phyloP scores from a whole-genome alignment of 2,113 vertebrate species.

The Melierax canorus region DNA sequence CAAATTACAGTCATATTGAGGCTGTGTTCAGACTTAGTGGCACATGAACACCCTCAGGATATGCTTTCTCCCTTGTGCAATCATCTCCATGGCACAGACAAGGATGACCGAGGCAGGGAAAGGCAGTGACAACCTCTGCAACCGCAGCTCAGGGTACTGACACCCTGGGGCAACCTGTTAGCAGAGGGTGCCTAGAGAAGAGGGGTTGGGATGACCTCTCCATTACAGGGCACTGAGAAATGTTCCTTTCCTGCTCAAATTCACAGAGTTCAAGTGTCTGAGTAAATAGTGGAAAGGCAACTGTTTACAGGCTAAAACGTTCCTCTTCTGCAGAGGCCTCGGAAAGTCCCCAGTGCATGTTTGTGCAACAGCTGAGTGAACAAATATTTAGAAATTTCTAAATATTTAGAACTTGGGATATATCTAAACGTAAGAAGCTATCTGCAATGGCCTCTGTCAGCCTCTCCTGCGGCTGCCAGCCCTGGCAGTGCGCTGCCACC shows the following conservation, averaged over 20 bases:
- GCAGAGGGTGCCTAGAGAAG: neutral
- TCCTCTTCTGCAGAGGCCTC: neutral
- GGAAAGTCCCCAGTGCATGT: neutral
- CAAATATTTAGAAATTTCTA: neutral
- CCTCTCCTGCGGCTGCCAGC: fast-evolving
- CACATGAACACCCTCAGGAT: neutral
- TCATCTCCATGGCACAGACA: neutral
- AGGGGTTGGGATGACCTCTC: neutral
- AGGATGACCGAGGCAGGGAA: neutral
- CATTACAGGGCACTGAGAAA: neutral
- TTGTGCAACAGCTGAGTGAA: neutral
- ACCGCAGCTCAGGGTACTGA: neutral
- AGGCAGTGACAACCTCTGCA: neutral
- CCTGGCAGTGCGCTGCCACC: neutral
- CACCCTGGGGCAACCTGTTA: neutral
- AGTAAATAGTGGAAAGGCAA: neutral
- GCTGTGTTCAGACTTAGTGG: neutral
- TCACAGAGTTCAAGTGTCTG: neutral
- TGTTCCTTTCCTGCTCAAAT: neutral
- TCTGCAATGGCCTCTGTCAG: neutral
- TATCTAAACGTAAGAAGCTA: neutral
- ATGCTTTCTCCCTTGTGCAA: neutral
- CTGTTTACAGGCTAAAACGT: neutral
- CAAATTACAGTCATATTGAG: neutral
- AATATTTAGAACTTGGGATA: neutral